Conservation (phyloP, 2,888 invertebrate species). For the Chironomus riparius region DNA sequence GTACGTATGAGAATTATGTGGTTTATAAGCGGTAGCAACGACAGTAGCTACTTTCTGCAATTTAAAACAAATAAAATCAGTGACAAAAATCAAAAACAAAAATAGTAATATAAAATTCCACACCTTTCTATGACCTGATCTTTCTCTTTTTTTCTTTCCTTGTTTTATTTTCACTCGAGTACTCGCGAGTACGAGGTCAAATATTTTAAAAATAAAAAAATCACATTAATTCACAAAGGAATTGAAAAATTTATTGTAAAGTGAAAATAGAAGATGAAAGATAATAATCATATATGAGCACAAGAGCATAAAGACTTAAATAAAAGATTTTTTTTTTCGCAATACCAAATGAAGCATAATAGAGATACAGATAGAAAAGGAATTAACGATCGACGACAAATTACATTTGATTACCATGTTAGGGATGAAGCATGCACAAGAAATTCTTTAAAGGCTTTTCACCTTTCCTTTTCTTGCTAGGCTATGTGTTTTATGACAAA, state of each 20-base stretch:
- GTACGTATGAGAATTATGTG: background rate
- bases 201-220: too few species aligned
- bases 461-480: background rate
- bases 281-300: too few species aligned
- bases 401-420: background rate
- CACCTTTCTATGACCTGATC: constrained; percentile 9
- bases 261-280: too few species aligned
- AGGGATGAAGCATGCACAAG: background rate
- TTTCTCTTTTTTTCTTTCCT: background rate
- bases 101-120: constrained; percentile 9
- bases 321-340: too few species aligned
- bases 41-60: too few species aligned
- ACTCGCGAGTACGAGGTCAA: too few species aligned
- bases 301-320: too few species aligned
- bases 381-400: background rate
- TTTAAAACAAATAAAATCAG: background rate
- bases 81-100: constrained; percentile 18
- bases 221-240: background rate
- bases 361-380: background rate
- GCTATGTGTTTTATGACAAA: background rate
- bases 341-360: background rate
- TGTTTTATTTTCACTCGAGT: background rate
- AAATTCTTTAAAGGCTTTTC: background rate
- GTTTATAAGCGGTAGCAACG: too few species aligned
- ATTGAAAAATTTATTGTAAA: too few species aligned